These are phyloP conservation scores for Notiomystis cincta DNA, from an alignment of 2,113 vertebrate genomes.

Conservation along the genomic window DNA sequence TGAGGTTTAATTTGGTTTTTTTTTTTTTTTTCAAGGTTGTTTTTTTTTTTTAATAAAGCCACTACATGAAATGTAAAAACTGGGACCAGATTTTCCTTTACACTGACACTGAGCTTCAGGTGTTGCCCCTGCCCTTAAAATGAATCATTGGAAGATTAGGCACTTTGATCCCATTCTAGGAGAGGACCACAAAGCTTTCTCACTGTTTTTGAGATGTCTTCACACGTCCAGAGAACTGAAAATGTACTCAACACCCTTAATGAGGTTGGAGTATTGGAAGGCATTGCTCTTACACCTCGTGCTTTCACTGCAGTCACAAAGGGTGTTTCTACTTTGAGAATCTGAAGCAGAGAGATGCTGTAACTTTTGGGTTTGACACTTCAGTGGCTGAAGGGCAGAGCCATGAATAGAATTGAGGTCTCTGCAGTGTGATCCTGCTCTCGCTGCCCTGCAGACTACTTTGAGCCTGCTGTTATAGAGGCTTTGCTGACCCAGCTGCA, in stretches of 20 bases:
- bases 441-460: neutral
- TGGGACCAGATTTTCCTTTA: neutral
- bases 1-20: neutral
- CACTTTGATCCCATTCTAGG: neutral
- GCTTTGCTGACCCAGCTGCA: neutral
- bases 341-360: neutral
- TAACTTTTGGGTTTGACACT: neutral
- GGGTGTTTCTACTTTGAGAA: neutral
- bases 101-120: neutral
- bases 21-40: neutral
- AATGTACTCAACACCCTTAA: neutral
- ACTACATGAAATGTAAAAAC: neutral
- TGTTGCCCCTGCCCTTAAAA: neutral
- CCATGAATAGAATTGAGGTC: slow-evolving; percentile 6
- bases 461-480: neutral
- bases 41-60: neutral
- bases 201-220: neutral
- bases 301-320: neutral
- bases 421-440: neutral
- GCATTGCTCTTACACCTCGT: neutral
- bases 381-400: slow-evolving; percentile 27
- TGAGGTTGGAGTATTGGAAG: neutral
- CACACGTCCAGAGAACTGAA: neutral
- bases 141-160: neutral
- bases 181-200: neutral